phyloP scores from a whole-genome alignment of 2,888 invertebrate species.

The Ligdia adustata region DNA sequence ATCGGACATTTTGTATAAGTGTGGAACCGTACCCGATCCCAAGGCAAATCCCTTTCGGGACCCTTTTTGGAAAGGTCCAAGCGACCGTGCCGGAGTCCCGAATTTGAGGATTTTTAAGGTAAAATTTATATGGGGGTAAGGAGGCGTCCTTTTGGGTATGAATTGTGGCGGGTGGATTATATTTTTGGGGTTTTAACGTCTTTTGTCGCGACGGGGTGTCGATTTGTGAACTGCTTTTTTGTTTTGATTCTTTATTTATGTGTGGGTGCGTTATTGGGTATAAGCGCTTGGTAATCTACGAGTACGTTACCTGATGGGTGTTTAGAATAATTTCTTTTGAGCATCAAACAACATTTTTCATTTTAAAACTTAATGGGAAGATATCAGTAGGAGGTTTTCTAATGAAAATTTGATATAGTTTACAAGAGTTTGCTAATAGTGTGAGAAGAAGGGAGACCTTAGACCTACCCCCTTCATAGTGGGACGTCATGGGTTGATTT shows the following conservation, averaged over 20 bases:
- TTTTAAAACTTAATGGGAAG: too few relatives aligned
- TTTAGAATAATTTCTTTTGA: too few relatives aligned
- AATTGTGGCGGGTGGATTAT: constrained; percentile 41
- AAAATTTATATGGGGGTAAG: constrained; percentile 78
- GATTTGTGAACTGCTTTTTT: constrained; percentile 25
- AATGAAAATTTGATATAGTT: too few relatives aligned
- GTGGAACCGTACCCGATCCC: constrained; percentile 76
- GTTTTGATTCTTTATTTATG: constrained; percentile 18
- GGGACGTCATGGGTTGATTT: too few relatives aligned
- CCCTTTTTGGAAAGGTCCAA: constrained; percentile 77
- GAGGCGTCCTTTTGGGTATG: constrained; percentile 38
- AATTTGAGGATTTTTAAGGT: constrained; percentile 84
- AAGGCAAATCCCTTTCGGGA: constrained; percentile 82
- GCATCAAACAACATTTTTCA: too few relatives aligned
- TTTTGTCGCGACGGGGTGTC: constrained; percentile 30
- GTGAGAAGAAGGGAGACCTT: too few relatives aligned
- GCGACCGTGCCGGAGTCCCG: constrained; percentile 75
- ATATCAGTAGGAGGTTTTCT: too few relatives aligned
- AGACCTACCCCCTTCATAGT: too few relatives aligned
- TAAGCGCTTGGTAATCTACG: constrained; percentile 1
- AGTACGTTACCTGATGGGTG: too few relatives aligned
- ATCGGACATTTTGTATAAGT: constrained; percentile 84
- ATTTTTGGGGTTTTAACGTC: constrained; percentile 37
- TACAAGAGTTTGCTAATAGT: too few relatives aligned
- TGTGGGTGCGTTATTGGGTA: constrained; percentile 5